These are phyloP conservation scores for Eulemur coronatus DNA, from an alignment of 2,797 vertebrate species.

Conservation along the genomic window DNA sequence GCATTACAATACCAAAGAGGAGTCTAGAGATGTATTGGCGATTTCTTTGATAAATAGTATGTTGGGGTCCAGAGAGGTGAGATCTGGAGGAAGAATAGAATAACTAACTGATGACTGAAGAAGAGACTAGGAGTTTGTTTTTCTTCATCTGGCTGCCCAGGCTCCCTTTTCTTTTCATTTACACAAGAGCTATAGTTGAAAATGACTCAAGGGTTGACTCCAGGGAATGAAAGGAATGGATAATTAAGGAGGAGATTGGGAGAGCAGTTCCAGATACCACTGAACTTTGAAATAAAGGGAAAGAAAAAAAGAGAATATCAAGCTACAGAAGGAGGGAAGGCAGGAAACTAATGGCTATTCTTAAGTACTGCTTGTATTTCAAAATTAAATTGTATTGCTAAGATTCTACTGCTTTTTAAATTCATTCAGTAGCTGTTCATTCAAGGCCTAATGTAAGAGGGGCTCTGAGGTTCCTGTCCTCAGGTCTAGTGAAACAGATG, in stretches of 20 bases:
- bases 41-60: neutral
- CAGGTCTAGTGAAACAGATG: neutral
- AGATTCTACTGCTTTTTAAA: neutral
- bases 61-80: neutral
- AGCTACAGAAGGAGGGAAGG: neutral
- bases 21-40: neutral
- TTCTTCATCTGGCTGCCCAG: neutral
- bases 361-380: neutral
- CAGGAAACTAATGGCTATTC: neutral
- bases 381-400: neutral
- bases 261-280: neutral
- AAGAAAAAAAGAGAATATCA: neutral
- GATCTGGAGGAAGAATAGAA: neutral
- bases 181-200: neutral
- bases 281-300: neutral
- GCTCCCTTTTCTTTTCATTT: conserved; percentile 30
- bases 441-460: neutral
- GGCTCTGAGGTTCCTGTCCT: neutral
- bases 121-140: neutral
- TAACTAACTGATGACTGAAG: neutral
- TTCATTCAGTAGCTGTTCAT: neutral
- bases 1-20: neutral
- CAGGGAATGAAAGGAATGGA: neutral
- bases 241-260: neutral
- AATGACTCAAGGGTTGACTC: neutral